phyloP scores from a whole-genome alignment of 2,797 vertebrate species.

The Petrocephalus sullivani region DNA sequence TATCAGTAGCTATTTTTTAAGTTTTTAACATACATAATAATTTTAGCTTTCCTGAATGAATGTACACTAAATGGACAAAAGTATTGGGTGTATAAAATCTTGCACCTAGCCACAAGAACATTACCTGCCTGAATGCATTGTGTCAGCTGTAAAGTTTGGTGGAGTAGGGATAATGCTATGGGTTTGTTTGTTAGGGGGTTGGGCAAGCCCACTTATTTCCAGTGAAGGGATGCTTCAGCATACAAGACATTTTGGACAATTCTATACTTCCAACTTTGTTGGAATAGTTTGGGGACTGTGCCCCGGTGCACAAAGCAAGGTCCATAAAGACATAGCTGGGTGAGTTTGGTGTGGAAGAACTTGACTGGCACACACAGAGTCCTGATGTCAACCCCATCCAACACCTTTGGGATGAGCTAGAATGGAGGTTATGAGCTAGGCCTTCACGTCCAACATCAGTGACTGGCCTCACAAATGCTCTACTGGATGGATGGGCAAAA shows the following conservation, averaged over 20 bases:
- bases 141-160: neutral
- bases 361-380: neutral
- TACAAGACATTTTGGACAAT: neutral
- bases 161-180: neutral
- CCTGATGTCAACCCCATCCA: neutral
- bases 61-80: neutral
- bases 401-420: neutral
- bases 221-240: neutral
- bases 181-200: neutral
- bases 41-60: neutral
- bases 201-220: neutral
- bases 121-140: no score
- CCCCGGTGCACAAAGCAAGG: neutral
- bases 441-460: neutral
- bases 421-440: neutral
- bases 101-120: neutral
- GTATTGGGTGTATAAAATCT: neutral
- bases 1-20: neutral
- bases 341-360: neutral
- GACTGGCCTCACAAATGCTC: neutral
- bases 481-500: neutral
- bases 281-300: neutral
- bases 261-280: neutral
- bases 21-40: neutral
- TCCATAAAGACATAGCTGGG: neutral